phyloP scores from a whole-genome alignment of 2,113 vertebrate genomes.

The Piprites chloris region DNA sequence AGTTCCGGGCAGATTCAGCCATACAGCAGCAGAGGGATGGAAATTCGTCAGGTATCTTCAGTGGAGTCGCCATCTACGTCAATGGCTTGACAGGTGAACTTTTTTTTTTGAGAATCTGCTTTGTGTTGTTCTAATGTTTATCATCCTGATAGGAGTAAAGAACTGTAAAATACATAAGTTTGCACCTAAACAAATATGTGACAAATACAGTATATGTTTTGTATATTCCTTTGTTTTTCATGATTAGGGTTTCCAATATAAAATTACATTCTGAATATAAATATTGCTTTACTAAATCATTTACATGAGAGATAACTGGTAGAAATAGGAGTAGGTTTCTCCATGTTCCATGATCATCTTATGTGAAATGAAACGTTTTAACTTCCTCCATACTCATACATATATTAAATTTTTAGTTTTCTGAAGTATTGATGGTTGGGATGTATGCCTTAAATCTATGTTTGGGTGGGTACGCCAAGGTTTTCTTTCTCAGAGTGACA shows the following conservation, averaged over 20 bases:
- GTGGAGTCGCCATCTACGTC: slow-evolving; percentile 92
- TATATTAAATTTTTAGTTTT: background rate
- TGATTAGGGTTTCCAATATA: background rate
- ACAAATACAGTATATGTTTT: background rate
- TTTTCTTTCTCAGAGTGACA: background rate
- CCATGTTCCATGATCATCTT: background rate
- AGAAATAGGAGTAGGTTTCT: background rate
- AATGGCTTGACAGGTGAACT: slow-evolving; percentile 94
- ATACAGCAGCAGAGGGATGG: slow-evolving; percentile 85
- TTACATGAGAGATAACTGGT: background rate
- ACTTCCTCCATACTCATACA: background rate
- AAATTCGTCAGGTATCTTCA: slow-evolving; percentile 85
- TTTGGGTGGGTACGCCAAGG: background rate
- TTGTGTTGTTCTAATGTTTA: background rate
- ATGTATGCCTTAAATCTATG: background rate
- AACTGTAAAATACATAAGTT: background rate
- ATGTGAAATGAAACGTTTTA: background rate
- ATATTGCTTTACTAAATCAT: background rate
- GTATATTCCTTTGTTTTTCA: background rate
- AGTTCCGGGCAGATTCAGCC: slow-evolving; percentile 87
- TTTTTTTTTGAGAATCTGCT: background rate
- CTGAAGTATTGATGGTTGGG: background rate
- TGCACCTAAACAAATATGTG: background rate
- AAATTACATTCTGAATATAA: background rate
- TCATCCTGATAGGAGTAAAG: background rate